phyloP scores from a whole-genome alignment of 2,888 invertebrate species.

The Coelogynopora nodosa region DNA sequence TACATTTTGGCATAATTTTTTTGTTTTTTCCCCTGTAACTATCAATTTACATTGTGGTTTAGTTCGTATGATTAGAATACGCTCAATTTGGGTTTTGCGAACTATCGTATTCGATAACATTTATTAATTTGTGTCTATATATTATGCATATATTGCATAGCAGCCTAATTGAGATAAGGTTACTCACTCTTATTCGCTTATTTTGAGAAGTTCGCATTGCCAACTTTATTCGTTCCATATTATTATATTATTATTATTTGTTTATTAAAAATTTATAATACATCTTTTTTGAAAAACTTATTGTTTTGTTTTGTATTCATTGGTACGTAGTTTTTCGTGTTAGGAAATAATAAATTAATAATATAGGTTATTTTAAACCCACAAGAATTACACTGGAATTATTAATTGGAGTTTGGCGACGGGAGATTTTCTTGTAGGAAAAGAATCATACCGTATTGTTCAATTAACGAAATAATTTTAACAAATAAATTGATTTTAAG shows the following conservation, averaged over 20 bases:
- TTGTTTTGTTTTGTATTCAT: no score
- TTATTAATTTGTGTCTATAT: background rate
- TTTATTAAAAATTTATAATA: slow-evolving; percentile 23
- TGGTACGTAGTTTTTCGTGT: no score
- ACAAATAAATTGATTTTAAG: no score
- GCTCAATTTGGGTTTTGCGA: slow-evolving; percentile 24
- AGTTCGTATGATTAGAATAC: slow-evolving; percentile 31
- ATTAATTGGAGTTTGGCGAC: no score
- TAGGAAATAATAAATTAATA: no score
- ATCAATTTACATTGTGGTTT: slow-evolving; percentile 8
- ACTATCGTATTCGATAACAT: slow-evolving; percentile 18
- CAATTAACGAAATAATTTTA: no score
- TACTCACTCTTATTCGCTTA: slow-evolving; percentile 23
- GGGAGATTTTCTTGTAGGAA: no score
- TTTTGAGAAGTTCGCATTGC: slow-evolving; percentile 25
- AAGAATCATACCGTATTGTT: no score
- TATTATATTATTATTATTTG: background rate
- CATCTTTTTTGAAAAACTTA: slow-evolving; percentile 7
- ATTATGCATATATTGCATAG: slow-evolving; percentile 6
- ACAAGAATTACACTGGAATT: no score
- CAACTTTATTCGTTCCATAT: slow-evolving; percentile 31
- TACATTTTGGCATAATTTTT: slow-evolving; percentile 31
- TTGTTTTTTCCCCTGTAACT: background rate
- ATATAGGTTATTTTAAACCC: no score
- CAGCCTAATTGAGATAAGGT: slow-evolving; percentile 17